Base-by-base conservation (phyloP, 2,888 invertebrate species). In the Phlogophora meticulosa region DNA sequence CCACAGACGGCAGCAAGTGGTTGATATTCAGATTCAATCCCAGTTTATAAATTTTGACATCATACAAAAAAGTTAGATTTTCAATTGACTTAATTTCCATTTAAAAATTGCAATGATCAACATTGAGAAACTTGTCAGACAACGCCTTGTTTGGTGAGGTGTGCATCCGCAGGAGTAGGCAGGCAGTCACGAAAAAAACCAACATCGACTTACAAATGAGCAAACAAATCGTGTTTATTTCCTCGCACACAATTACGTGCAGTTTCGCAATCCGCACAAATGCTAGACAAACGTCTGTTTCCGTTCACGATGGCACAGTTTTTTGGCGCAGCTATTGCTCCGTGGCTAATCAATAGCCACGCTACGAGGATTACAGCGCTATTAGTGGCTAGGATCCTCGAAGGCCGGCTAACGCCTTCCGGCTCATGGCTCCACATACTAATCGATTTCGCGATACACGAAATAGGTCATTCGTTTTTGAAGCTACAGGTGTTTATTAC, bases 381-480 rank as follows among this genome's bases (percentile, higher is more conserved):
- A 77, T 83, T 82, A 77, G 57, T 68, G 80, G 70, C 76, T 77
- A 83, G 85, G 82, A 85, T 78, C 70, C 75, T 62, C 80, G 80
- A 88, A 85, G 80, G 84, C 73, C 78, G 71, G 55, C 71, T 78
- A 83, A 81, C 78, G 79, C 77, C 84, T 86, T 83, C 86, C 84
- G 81, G 82, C 74, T 83, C 78, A 79, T 80, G 72, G 76, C 64
- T 69, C 79, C 73, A 72, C 63, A 69, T 77, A 75, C 57, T 66
- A 80, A 85, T 87, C 74, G 80, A 85, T 86, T 86, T 81, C 72
- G 82, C 80, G 73, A 80, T 81, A 64, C 83, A 73, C 67, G 78
- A 82, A 74, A 80, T 78, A 70, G 78, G 80, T 75, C 75, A 80
- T 76, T 78, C 43, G 53, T 49, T 71, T 66, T 62, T 48, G 49